Evolutionary conservation across 1,140 invertebrate genomes (phyloP).

Genomic region (Cepaea nemoralis): DNA sequence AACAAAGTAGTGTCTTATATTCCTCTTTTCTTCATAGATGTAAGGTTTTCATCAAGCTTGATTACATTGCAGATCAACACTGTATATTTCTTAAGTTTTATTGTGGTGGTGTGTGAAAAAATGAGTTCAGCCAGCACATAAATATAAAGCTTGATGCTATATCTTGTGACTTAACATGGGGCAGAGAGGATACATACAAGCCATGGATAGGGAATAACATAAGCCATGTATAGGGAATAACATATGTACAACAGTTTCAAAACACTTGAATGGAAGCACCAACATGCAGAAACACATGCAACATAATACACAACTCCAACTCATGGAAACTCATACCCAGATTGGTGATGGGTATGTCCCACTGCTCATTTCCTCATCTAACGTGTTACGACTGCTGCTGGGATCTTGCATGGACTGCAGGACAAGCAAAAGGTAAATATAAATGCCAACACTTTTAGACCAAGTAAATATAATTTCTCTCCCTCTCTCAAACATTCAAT

Average conservation of each 20-base stretch:
- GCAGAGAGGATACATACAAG: not conserved
- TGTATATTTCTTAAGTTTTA: too few relatives aligned
- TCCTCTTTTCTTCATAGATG: too few relatives aligned
- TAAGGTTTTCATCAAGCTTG: too few relatives aligned
- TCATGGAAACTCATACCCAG: slow-evolving; percentile 32
- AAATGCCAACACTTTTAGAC: too few relatives aligned
- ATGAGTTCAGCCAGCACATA: too few relatives aligned
- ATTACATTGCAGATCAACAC: too few relatives aligned
- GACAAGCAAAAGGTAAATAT: not conserved
- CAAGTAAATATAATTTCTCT: too few relatives aligned
- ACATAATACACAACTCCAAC: not conserved
- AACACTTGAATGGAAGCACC: not conserved
- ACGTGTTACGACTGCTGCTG: not conserved
- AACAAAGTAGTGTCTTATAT: too few relatives aligned
- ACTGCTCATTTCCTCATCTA: slow-evolving; percentile 25
- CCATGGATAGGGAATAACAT: not conserved
- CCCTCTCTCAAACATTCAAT: too few relatives aligned
- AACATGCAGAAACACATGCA: slow-evolving; percentile 21
- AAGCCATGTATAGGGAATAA: not conserved
- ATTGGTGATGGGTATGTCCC: slow-evolving; percentile 37
- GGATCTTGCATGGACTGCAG: slow-evolving; percentile 30
- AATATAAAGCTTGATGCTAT: too few relatives aligned
- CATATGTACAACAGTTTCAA: not conserved
- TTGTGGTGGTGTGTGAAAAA: too few relatives aligned
- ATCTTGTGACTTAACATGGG: too few relatives aligned